phyloP scores from a whole-genome alignment of 2,113 vertebrate species.

The Phaethon lepturus region DNA sequence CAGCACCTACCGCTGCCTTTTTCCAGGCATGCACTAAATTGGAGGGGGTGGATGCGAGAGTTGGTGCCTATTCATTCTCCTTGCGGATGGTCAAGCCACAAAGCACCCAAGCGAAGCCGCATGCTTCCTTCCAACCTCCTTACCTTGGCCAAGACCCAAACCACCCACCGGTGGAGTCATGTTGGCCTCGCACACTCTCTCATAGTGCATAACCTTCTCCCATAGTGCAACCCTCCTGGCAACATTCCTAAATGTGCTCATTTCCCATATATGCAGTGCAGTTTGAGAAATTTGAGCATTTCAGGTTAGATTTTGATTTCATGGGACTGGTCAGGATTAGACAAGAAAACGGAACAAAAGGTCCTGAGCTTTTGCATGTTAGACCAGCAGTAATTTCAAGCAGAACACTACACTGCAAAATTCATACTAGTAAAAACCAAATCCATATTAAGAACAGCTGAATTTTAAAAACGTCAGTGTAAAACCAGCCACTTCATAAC shows the following conservation, averaged over 20 bases:
- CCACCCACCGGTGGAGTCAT: not conserved
- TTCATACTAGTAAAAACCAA: not conserved
- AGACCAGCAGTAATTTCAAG: not conserved
- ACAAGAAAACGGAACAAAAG: not conserved
- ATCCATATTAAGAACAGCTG: not conserved
- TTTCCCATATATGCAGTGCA: not conserved
- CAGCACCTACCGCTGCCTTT: not conserved
- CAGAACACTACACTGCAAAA: not conserved
- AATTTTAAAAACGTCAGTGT: not conserved
- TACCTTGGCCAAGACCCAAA: not conserved
- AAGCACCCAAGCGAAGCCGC: not conserved
- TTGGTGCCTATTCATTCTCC: not conserved
- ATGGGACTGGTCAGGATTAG: not conserved
- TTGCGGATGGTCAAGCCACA: constrained; percentile 1
- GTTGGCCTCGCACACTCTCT: not conserved
- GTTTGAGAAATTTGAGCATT: not conserved
- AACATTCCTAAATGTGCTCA: accelerated
- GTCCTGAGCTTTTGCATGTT: not conserved
- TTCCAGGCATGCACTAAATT: not conserved
- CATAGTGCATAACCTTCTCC: not conserved
- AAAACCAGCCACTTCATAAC: not conserved
- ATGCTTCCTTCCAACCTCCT: not conserved
- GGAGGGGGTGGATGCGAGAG: not conserved
- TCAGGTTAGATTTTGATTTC: not conserved
- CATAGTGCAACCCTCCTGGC: not conserved